Evolutionary conservation across 2,797 vertebrate species (phyloP).

Genomic region (Helicolenus hilgendorfi): DNA sequence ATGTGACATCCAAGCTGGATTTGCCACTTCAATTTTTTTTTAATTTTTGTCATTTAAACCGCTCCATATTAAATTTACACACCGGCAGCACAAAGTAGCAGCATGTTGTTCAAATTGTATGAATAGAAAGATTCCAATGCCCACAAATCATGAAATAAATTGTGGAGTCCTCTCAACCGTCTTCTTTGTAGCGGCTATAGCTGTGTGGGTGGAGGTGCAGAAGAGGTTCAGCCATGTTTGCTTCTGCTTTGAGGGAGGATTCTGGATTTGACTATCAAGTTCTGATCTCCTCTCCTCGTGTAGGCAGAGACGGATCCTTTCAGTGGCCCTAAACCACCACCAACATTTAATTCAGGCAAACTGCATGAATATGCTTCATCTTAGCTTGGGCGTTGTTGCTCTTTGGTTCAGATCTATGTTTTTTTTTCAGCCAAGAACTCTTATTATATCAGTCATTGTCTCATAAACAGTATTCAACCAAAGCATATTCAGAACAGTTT

Average conservation of each 20-base stretch:
- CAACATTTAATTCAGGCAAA: neutral
- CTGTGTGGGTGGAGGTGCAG: constrained; percentile 53
- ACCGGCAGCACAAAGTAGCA: neutral
- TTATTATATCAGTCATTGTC: neutral
- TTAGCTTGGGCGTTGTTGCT: neutral
- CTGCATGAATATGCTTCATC: neutral
- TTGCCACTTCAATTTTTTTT: neutral
- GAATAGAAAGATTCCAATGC: constrained; percentile 12
- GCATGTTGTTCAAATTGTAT: neutral
- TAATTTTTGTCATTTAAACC: neutral
- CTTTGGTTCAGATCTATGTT: neutral
- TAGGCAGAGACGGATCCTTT: neutral
- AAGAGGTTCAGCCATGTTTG: constrained; percentile 47
- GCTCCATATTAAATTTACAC: neutral
- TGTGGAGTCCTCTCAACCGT: constrained; percentile 12
- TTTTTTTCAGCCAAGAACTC: neutral
- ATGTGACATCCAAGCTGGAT: neutral
- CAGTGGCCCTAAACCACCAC: neutral
- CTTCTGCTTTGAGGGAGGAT: constrained; percentile 41
- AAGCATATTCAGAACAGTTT: neutral
- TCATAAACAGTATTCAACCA: neutral
- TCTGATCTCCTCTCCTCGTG: constrained; percentile 19
- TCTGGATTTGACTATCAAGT: constrained; percentile 24
- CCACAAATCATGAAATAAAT: constrained; percentile 30
- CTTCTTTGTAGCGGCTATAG: constrained; percentile 29